Base-by-base conservation (phyloP, 2,888 invertebrate genomes). In the Heliconius sara region DNA sequence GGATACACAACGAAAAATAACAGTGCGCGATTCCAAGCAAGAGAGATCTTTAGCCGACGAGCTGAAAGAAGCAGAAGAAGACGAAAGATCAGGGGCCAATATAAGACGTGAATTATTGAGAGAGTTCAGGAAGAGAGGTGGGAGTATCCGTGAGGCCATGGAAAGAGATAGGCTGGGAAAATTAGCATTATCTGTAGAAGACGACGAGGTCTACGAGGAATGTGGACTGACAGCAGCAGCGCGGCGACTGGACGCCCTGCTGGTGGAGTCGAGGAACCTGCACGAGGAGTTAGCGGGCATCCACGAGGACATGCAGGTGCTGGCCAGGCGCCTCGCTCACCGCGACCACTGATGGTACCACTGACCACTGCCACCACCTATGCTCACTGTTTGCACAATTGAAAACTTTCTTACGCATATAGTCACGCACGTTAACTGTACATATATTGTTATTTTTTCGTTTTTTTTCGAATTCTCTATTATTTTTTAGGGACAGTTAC, bases 251-350 rank as follows among this genome's bases (percentile, higher is more conserved):
- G 94, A 93, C 88, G 91, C 90, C 82, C 88, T 95, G 89, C 90
- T 95, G 85, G 92, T 90, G 71, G 95, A 95, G 89, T 94, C 95
- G 16, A 89, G 94, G 34, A 90, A 89, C 79, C 90, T 95, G 84
- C 95, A 94, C 90, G 90, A 87, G 84, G 93, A 95, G 90, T 89
- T 95, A 87, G 92, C 93, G 16, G 93, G 90, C 87, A 95, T 95
- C 87, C 93, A 94, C 85, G 90, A 91, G 82, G 95, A 95, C 91
- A 92, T 95, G 89, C 95, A 95, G 94, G 95, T 95, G 95, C 95
- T 95, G 91, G 93, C 91, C 83, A 90, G 91, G 85, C 95, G 95
- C 90, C 89, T 91, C 88, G 87, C 91, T 83, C 90, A 91, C 89
- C 88, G 89, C 85, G 89, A 90, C 87, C 87, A 88, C 88, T 93